Percentiles rank a stretch among this genome's conserved stretches.
Conservation (phyloP, 2,888 invertebrate species). For the Selenia dentaria region DNA sequence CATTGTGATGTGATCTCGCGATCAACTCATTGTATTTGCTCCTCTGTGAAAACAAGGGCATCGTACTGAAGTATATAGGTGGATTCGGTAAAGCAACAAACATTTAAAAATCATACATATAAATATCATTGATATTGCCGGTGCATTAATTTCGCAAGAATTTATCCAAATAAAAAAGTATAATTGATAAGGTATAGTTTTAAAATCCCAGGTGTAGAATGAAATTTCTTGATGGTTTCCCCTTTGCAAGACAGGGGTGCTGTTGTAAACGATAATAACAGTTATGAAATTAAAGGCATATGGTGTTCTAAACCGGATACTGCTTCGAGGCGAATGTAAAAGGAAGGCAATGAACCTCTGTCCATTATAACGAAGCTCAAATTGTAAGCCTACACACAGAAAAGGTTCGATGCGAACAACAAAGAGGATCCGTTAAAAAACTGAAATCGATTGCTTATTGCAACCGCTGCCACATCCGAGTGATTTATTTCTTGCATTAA, state of each 20-base stretch:
- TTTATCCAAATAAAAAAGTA: too few species aligned
- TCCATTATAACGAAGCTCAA: constrained; percentile 38
- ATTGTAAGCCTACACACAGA: constrained; percentile 30
- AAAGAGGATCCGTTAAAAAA: constrained; percentile 40
- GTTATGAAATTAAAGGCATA: constrained; percentile 32
- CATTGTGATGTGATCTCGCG: constrained; percentile 54
- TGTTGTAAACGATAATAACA: constrained; percentile 25
- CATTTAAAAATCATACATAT: too few species aligned
- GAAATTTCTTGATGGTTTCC: too few species aligned
- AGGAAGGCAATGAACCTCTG: constrained; percentile 33
- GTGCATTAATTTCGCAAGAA: too few species aligned
- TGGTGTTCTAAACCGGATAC: constrained; percentile 30
- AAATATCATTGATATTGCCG: too few species aligned
- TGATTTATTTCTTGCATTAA: constrained; percentile 55
- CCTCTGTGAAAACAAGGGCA: constrained; percentile 1
- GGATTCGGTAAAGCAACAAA: too few species aligned
- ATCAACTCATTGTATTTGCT: constrained; percentile 53
- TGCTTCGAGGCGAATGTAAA: constrained; percentile 27
- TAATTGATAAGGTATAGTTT: too few species aligned
- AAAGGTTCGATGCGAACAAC: constrained; percentile 38
- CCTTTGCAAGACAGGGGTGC: constrained; percentile 14
- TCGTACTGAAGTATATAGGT: not conserved
- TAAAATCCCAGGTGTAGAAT: too few species aligned
- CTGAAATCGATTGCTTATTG: constrained; percentile 45
- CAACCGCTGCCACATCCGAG: constrained; percentile 32